Evolutionary conservation across 1,140 invertebrate species (phyloP).

Genomic region (Aphelenchoides fujianensis): DNA sequence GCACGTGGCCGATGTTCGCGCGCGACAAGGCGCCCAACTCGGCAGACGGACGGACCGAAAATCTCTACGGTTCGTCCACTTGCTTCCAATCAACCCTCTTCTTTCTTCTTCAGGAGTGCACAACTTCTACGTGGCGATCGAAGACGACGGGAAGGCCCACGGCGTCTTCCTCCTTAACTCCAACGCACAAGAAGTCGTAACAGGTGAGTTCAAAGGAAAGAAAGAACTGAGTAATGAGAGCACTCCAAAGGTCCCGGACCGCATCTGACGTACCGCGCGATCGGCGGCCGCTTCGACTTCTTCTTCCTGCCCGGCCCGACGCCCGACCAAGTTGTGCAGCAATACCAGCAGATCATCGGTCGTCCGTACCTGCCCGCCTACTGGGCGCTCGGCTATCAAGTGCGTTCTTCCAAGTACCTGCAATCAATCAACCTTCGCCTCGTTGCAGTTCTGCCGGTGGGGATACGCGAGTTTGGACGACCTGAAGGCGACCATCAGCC

Average conservation of each 20-base stretch:
- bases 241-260: conserved; percentile 60
- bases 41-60: conserved; percentile 40
- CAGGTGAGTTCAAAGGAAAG: too few relatives aligned
- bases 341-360: conserved; percentile 65
- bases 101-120: conserved; percentile 64
- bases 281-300: conserved; percentile 63
- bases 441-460: conserved; percentile 32
- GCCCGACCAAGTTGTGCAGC: conserved; percentile 65
- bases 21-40: conserved; percentile 64
- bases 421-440: background rate
- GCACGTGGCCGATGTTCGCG: conserved; percentile 64
- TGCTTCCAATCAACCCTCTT: background rate
- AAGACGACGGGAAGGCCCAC: conserved; percentile 65
- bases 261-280: conserved; percentile 55
- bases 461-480: conserved; percentile 24
- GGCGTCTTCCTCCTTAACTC: conserved; percentile 66
- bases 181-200: conserved; percentile 64
- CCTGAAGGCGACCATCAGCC: conserved; percentile 21
- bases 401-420: conserved; percentile 18
- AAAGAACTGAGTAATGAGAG: conserved; percentile 45
- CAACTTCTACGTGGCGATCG: conserved; percentile 68
- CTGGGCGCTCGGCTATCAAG: conserved; percentile 64
- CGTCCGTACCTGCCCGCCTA: conserved; percentile 64
- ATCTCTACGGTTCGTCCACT: conserved; percentile 55
- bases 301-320: conserved; percentile 65